Percentiles rank a stretch among this genome's conserved stretches.
Evolutionary conservation across 2,797 vertebrate species (phyloP).

Genomic region (Diplodus puntazzo): DNA sequence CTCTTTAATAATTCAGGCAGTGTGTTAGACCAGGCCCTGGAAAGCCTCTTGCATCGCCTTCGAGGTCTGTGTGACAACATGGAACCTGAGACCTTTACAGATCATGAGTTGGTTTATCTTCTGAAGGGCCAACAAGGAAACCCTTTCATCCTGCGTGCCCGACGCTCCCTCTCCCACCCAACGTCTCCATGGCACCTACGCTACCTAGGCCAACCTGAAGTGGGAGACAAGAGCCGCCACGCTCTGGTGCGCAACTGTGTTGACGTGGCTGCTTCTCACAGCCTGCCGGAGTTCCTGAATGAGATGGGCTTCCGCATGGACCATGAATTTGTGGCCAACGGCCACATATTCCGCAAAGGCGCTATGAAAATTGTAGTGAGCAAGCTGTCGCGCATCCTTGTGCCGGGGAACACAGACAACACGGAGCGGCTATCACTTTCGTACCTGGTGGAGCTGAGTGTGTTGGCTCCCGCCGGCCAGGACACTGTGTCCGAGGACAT

Average conservation of each 20-base stretch:
- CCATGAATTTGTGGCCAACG: slow-evolving; percentile 96
- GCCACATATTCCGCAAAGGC: slow-evolving; percentile 95
- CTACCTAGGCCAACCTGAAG: slow-evolving; percentile 96
- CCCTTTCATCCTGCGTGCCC: slow-evolving; percentile 94
- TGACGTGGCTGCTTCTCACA: slow-evolving; percentile 95
- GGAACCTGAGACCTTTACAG: slow-evolving; percentile 94
- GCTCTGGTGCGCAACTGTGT: slow-evolving; percentile 95
- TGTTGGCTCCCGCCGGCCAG: slow-evolving; percentile 94
- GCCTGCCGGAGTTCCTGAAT: slow-evolving; percentile 93
- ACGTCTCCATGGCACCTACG: slow-evolving; percentile 94
- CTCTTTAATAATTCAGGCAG: slow-evolving; percentile 85
- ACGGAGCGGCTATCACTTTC: slow-evolving; percentile 94
- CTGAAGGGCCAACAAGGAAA: slow-evolving; percentile 98
- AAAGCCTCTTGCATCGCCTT: slow-evolving; percentile 95
- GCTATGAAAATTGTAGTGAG: slow-evolving; percentile 96
- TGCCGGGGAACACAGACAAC: slow-evolving; percentile 94
- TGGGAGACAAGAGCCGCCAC: slow-evolving; percentile 95
- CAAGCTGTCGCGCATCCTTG: slow-evolving; percentile 94
- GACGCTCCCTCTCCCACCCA: slow-evolving; percentile 91
- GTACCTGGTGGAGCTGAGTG: slow-evolving; percentile 94
- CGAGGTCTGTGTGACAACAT: slow-evolving; percentile 97
- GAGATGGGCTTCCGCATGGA: slow-evolving; percentile 99
- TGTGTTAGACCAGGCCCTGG: slow-evolving; percentile 94
- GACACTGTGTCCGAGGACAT: slow-evolving; percentile 96
- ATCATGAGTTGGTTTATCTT: slow-evolving; percentile 97